Evolutionary conservation across 2,797 vertebrate species (phyloP), one percentile per base, ranked within the genome.

Genomic region (Ispidina picta): DNA sequence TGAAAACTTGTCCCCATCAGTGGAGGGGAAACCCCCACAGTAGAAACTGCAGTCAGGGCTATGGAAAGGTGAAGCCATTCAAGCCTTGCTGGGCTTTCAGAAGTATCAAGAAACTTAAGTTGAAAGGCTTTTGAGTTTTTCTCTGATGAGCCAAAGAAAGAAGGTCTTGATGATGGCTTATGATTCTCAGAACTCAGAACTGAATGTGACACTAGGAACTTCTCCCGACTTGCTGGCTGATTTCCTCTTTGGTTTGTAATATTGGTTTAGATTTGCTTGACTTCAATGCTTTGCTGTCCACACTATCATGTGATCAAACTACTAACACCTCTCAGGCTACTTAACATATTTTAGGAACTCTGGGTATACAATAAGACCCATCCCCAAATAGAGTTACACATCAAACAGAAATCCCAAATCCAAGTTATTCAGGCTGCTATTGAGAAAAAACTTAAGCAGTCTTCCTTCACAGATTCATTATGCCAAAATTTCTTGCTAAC

Each of bases 91-190:
- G 29, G 8, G 5, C 37, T 69, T 72, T 48, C 54, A 6, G 3
- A n/a, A 1, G 4, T 8, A 25, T 2, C 1, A 2, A 37, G 17
- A 16, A 75, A 83, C 14, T 6, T 44, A 22, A 78, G 4, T 1
- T 31, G n/a, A 15, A 55, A 65, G 12, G 31, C 3, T 44, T 87
- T 54, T 54, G 49, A 12, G 7, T 35, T 80, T 73, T 81, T 44
- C 51, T 75, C 62, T 39, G 37, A 71, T 2, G 11, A 76, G 80
- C 3, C 52, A 48, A 73, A 81, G 17, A 63, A 60, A 70, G 12
- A 8, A 62, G 63, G 31, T 54, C 51, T 52, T 31, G 43, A 55
- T 59, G 33, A 55, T 2, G 7, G 48, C 16, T 59, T 29, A 49
- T 11, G 20, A 69, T 72, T 78, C 56, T 66, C 63, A 52, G 39